Evolutionary conservation across 1,140 invertebrate genomes (phyloP).

Genomic region (Cepaea nemoralis): DNA sequence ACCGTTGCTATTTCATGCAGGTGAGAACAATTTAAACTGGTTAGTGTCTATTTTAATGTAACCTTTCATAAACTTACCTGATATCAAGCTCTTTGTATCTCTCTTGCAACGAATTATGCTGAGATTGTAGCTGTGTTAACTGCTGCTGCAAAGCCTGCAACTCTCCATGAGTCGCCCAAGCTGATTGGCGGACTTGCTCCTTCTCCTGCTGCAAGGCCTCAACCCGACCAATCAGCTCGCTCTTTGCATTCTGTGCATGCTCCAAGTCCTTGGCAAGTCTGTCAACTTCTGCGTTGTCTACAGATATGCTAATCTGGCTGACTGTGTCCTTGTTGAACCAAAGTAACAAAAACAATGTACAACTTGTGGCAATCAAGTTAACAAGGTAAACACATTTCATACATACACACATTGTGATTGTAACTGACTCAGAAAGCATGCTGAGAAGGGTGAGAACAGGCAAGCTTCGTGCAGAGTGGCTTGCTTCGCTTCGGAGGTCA

Average conservation of each 20-base stretch:
- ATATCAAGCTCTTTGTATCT: conserved; percentile 56
- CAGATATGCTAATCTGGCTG: conserved; percentile 45
- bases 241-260: conserved; percentile 44
- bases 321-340: conserved; percentile 40
- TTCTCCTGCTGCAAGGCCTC: conserved; percentile 56
- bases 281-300: conserved; percentile 46
- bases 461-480: too few relatives aligned
- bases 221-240: conserved; percentile 46
- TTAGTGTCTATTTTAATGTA: too few relatives aligned
- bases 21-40: too few relatives aligned
- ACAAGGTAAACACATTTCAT: too few relatives aligned
- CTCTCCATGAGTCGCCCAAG: conserved; percentile 51
- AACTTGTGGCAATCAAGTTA: too few relatives aligned
- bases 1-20: too few relatives aligned
- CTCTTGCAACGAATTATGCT: conserved; percentile 59
- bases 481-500: too few relatives aligned
- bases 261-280: conserved; percentile 46
- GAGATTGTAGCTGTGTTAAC: conserved; percentile 65
- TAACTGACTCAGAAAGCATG: too few relatives aligned
- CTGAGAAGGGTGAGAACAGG: too few relatives aligned
- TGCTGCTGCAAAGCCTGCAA: conserved; percentile 65
- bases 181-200: conserved; percentile 49
- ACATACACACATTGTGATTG: too few relatives aligned
- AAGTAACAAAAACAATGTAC: too few relatives aligned
- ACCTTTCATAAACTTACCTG: conserved; percentile 40